A percentile compares a stretch with the other conserved stretches of the same genome.
phyloP scores from a whole-genome alignment of 2,797 vertebrate species.

The Tragopan temminckii region DNA sequence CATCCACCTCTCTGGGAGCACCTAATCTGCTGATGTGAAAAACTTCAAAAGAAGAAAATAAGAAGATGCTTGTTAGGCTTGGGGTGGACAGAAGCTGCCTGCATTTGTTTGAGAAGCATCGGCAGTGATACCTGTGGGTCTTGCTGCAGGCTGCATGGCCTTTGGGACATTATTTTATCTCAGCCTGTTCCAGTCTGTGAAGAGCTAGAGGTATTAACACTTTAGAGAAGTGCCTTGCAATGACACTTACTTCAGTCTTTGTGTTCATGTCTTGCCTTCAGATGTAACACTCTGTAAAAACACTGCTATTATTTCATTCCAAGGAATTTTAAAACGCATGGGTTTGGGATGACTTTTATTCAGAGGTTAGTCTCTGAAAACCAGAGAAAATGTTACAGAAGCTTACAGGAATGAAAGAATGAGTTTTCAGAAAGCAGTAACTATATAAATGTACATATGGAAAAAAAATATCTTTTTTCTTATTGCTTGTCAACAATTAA shows the following conservation, averaged over 20 bases:
- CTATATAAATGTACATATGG: not conserved
- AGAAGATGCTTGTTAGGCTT: not conserved
- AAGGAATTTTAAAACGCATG: not conserved
- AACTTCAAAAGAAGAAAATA: not conserved
- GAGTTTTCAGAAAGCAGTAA: not conserved
- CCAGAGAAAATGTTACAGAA: not conserved
- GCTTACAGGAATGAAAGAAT: not conserved
- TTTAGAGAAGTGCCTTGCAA: not conserved
- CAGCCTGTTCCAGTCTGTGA: not conserved
- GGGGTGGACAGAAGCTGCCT: not conserved
- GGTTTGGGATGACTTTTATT: not conserved
- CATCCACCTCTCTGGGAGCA: not conserved
- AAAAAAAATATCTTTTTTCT: not conserved
- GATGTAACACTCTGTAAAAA: not conserved
- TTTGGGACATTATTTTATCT: not conserved
- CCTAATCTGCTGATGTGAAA: not conserved
- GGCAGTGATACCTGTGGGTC: not conserved
- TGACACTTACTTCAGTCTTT: not conserved
- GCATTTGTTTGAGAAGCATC: not conserved
- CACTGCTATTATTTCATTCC: not conserved
- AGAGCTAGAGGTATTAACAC: not conserved
- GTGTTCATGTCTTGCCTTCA: not conserved
- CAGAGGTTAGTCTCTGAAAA: not conserved
- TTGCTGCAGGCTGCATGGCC: not conserved
- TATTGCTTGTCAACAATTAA: not conserved